Evolutionary conservation across 2,113 vertebrate species (phyloP), one percentile per base, ranked within the genome.

Genomic region (Bos javanicus): DNA sequence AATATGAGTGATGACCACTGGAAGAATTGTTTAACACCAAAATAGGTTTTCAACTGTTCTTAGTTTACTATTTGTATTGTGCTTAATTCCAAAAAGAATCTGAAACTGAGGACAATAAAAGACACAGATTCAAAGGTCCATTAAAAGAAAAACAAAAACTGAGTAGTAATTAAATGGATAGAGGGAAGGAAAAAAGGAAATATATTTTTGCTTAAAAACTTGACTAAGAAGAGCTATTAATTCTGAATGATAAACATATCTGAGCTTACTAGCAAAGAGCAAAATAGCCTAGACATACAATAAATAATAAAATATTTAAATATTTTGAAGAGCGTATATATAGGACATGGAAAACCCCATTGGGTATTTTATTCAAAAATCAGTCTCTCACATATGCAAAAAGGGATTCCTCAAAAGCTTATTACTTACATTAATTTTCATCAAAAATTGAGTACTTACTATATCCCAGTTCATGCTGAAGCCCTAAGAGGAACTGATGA

Each of bases 41-140:
- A 94, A 74, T 56, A 60, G 19, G 14, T 81, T 96, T 94, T 87
- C 16, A 78, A 25, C 8, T 64, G 1, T 48, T 93, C 56, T 80
- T 54, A 78, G 50, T 62, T 94, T 80, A 78, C 56, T 94, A 95
- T 95, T 95, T 96, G 62, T 74, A 54, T 16, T 87, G 33, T 76
- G 2, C 28, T 83, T 87, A 60, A 95, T 93, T 89, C 28, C 16
- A 93, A 82, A 94, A 74, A 90, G 19, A 8, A 56, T 50, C 26
- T 15, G 17, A 74, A 5, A 2, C 64, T 74, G 56, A 80, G 6
- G 59, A n/a, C n/a, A 81, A 56, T 48, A 90, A 90, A 85, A 39
- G 26, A 74, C 23, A 93, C 11, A 28, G 54, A 64, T 93, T 83
- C 12, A 83, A 92, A 74, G 19, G 0, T 2, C 6, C 54, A 67